Evolutionary conservation across 2,113 vertebrate genomes (phyloP), one percentile per base, ranked within the genome.

Genomic region (Bombycilla garrulus): DNA sequence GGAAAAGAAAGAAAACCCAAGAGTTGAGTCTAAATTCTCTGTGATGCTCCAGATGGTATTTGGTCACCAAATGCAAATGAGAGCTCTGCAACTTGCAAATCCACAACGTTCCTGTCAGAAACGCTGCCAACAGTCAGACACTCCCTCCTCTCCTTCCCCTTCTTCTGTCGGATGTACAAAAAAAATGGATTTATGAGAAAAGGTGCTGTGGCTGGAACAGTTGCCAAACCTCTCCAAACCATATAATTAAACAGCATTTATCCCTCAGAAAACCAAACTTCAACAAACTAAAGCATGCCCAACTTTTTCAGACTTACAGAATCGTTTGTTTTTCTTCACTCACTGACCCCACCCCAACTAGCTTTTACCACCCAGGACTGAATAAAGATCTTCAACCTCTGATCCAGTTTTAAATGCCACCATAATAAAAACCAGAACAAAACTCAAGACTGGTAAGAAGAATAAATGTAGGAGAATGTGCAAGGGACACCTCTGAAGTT

Each of bases 51-150:
- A 95, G 90, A 90, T 79, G 74, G 81, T 44, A 82, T 74, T 71
- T 87, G 88, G 90, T 71, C 93, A 95, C 77, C 64, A 58, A 86
- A 93, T 88, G 85, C 87, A 90, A 91, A 67, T 53, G 54, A 72
- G 62, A 92, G 65, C 54, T 42, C 71, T 77, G 45, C 42, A 86
- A 76, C 73, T 78, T 76, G 66, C 70, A 80, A 76, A 92, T 65
- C 74, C 77, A 45, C 66, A 95, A 67, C 29, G 45, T 64, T 21
- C 29, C 82, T 90, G 84, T 71, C 73, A 87, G 67, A 83, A 81
- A 53, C 2, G 2, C 83, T 93, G 90, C 72, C 81, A 87, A 58
- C 51, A 81, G 38, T 11, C 51, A 70, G 61, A 48, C 35, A n/a
- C 10, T 44, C 26, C 48, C 81, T 90, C 73, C 48, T 70, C 81